Evolutionary conservation across 2,797 vertebrate species (phyloP).

Genomic region (Choloepus didactylus): DNA sequence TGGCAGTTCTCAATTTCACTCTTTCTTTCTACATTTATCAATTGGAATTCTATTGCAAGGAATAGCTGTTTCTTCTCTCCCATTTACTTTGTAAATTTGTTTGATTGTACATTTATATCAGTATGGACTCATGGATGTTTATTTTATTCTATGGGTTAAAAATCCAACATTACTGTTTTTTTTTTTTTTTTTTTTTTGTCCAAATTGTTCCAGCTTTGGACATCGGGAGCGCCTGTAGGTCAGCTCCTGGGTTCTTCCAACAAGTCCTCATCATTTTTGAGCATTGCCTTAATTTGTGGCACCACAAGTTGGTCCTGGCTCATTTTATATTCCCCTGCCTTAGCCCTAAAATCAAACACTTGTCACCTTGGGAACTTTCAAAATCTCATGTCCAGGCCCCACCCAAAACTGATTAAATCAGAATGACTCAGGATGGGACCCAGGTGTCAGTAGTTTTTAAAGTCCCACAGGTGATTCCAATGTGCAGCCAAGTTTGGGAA

Average conservation of each 20-base stretch:
- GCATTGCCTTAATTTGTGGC: neutral
- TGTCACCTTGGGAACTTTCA: neutral
- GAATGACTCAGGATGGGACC: neutral
- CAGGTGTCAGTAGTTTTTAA: neutral
- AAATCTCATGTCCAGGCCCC: neutral
- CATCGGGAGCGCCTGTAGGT: neutral
- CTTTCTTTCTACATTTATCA: neutral
- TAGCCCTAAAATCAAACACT: neutral
- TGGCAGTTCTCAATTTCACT: neutral
- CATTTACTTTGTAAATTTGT: neutral
- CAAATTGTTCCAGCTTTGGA: neutral
- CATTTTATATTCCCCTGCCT: neutral
- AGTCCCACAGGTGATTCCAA: neutral
- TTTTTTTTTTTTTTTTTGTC: neutral
- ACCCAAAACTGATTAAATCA: neutral
- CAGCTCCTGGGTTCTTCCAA: neutral
- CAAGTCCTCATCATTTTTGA: neutral
- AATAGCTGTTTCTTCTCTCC: neutral
- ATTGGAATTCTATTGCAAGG: conserved; percentile 13
- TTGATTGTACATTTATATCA: conserved; percentile 27
- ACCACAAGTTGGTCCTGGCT: neutral
- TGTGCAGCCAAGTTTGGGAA: neutral
- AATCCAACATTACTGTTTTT: neutral
- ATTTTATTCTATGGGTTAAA: conserved; percentile 18
- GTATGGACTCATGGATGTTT: neutral